A percentile compares a stretch with the other conserved stretches of the same genome.
Conservation (phyloP, 2,113 vertebrate genomes). For the Hepsetus odoe region DNA sequence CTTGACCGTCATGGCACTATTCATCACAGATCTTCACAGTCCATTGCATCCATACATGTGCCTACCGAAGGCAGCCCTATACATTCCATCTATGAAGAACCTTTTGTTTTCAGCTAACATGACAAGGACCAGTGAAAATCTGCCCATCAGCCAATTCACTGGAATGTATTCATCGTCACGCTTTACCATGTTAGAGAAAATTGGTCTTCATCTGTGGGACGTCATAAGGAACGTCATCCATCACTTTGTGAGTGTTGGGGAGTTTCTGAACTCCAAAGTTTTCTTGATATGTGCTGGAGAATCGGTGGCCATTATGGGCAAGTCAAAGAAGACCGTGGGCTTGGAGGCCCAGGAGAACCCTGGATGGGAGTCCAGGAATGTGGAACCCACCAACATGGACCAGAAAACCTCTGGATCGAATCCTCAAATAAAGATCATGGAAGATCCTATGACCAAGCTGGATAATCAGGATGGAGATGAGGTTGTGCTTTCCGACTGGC, state of each 20-base stretch:
- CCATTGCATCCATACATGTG: not conserved
- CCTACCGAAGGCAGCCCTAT: not conserved
- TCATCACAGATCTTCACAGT: conserved; percentile 10
- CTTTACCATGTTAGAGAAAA: conserved; percentile 1
- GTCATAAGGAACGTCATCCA: not conserved
- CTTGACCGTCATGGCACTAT: conserved; percentile 30
- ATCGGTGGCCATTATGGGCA: conserved; percentile 18
- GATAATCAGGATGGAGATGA: conserved; percentile 17
- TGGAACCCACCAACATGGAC: not conserved
- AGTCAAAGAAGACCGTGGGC: conserved; percentile 2
- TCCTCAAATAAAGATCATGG: not conserved
- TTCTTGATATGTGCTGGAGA: conserved; percentile 25
- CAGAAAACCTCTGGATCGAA: not conserved
- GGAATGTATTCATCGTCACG: not conserved
- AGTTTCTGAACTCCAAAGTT: conserved; percentile 28
- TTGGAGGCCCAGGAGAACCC: not conserved
- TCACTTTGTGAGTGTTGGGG: not conserved
- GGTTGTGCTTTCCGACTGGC: conserved; percentile 29
- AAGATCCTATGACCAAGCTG: not conserved
- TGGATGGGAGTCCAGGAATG: not conserved
- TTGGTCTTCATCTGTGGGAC: conserved; percentile 10
- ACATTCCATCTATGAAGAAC: conserved; percentile 9
- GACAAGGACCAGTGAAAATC: conserved; percentile 3
- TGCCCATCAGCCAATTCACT: not conserved
- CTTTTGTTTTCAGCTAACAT: not conserved